These are phyloP conservation scores for Ischnura elegans DNA, from an alignment of 2,888 invertebrate species.

Conservation along the genomic window DNA sequence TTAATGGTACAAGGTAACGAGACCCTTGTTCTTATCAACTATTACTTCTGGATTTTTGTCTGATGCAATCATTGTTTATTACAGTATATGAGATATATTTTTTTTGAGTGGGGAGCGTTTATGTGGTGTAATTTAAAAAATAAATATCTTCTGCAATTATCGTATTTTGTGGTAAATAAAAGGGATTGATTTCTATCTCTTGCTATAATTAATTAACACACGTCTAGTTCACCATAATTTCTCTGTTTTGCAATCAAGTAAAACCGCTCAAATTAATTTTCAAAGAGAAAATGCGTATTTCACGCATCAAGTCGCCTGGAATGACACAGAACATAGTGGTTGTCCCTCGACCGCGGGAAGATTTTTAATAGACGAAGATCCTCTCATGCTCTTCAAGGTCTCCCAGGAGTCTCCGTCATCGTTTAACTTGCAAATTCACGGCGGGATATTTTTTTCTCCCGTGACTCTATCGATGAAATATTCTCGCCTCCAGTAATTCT, in stretches of 20 bases:
- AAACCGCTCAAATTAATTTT: background rate
- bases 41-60: no score
- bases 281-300: background rate
- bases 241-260: background rate
- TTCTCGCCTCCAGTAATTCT: slow-evolving; percentile 8
- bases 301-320: background rate
- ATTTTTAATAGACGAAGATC: background rate
- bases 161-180: no score
- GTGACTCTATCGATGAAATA: background rate
- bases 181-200: no score
- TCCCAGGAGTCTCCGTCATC: background rate
- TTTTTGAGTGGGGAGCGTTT: no score
- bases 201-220: no score
- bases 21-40: no score
- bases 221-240: no score
- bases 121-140: no score
- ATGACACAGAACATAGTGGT: background rate
- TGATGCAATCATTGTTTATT: no score
- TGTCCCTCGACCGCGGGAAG: background rate
- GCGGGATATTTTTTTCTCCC: background rate
- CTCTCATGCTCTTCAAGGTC: background rate
- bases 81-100: no score
- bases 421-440: slow-evolving; percentile 1
- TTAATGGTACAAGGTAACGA: no score
- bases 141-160: no score